phyloP scores from a whole-genome alignment of 2,113 vertebrate species.

The Calyptommatus sinebrachiatus region DNA sequence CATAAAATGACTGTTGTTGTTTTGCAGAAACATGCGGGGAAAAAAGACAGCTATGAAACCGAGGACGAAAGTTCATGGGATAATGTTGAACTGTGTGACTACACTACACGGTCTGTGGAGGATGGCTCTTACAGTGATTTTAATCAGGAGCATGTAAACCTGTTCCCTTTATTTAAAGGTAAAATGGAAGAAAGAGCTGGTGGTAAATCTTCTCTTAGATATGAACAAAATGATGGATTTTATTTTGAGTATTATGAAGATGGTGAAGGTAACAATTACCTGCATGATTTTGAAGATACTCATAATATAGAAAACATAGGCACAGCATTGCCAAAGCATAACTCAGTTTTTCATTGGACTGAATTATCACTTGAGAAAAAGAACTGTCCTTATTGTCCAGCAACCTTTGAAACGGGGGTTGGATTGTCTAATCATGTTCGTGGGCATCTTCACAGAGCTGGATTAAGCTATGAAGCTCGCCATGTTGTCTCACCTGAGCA shows the following conservation, averaged over 20 bases:
- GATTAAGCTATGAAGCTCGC: constrained; percentile 90
- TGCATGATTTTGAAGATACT: constrained; percentile 78
- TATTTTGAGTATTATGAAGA: constrained; percentile 85
- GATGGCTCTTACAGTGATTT: constrained; percentile 75
- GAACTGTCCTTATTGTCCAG: constrained; percentile 90
- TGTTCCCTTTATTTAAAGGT: constrained; percentile 79
- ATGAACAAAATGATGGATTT: constrained; percentile 79
- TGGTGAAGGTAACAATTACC: constrained; percentile 70
- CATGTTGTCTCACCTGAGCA: constrained; percentile 92
- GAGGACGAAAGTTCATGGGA: constrained; percentile 81
- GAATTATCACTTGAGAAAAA: constrained; percentile 84
- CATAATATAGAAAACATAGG: constrained; percentile 77
- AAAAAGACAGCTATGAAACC: constrained; percentile 81
- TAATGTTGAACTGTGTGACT: constrained; percentile 78
- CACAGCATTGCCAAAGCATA: constrained; percentile 74
- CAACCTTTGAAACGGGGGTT: constrained; percentile 90
- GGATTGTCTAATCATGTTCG: constrained; percentile 92
- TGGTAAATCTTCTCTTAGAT: constrained; percentile 74
- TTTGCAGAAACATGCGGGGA: constrained; percentile 81
- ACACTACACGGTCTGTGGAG: constrained; percentile 77
- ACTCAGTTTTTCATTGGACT: constrained; percentile 81
- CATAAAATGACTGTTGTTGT: constrained; percentile 83
- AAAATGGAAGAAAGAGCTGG: constrained; percentile 73
- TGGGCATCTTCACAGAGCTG: constrained; percentile 90
- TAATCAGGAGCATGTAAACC: constrained; percentile 75